Evolutionary conservation across 2,797 vertebrate genomes (phyloP).

Genomic region (Margarornis squamiger): DNA sequence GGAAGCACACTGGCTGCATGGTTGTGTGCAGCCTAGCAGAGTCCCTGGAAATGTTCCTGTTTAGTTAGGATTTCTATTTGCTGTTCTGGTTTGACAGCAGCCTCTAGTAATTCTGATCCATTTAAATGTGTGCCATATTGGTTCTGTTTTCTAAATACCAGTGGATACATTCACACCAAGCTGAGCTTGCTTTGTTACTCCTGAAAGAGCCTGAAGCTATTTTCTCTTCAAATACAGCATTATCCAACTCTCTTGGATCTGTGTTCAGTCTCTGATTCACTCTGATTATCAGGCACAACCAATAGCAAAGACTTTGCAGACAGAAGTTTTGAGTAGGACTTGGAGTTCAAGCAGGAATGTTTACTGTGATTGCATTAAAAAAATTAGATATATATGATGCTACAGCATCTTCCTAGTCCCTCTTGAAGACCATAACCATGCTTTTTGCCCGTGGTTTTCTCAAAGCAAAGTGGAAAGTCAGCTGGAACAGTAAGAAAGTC

Average conservation of each 20-base stretch:
- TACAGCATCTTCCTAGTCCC: neutral
- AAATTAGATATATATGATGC: neutral
- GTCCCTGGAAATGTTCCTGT: neutral
- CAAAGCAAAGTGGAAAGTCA: neutral
- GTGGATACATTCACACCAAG: neutral
- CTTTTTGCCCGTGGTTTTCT: neutral
- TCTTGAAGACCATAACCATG: neutral
- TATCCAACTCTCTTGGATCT: neutral
- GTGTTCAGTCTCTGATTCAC: neutral
- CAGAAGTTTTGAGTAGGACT: neutral
- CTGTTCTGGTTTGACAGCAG: neutral
- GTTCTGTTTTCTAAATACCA: neutral
- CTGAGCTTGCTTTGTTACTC: neutral
- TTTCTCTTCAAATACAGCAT: neutral
- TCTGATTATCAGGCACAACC: neutral
- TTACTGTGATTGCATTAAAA: neutral
- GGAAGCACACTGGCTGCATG: fast-evolving
- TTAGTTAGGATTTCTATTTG: neutral
- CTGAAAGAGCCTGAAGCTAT: neutral
- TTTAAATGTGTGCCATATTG: neutral
- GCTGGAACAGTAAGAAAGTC: neutral
- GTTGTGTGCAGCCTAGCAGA: neutral
- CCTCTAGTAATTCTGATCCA: neutral
- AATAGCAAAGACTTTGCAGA: neutral
- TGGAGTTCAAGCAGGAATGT: neutral